A percentile compares a stretch with the other conserved stretches of the same genome.
These are phyloP conservation scores for Rotaria sp. DNA, from an alignment of 2,888 invertebrate species.

Conservation along the genomic window DNA sequence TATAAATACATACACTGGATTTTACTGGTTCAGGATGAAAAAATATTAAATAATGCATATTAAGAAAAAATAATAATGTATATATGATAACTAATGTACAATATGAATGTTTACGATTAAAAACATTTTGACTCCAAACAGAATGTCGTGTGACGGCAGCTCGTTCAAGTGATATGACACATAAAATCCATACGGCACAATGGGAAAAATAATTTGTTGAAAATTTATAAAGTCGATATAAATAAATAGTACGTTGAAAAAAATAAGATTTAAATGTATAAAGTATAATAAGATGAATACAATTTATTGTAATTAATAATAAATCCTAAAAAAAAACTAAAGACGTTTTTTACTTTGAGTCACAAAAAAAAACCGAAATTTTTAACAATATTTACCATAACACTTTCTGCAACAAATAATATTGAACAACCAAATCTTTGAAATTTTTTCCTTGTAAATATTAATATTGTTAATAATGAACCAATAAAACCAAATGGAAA, in stretches of 20 bases:
- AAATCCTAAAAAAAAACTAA: background rate
- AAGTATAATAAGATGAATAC: background rate
- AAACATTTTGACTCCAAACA: slow-evolving; percentile 23
- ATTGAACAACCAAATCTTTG: slow-evolving; percentile 14
- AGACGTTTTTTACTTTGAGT: background rate
- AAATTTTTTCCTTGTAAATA: slow-evolving; percentile 23
- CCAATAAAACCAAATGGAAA: slow-evolving; percentile 24
- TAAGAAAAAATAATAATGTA: background rate
- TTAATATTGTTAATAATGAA: slow-evolving; percentile 13
- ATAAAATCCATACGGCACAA: slow-evolving; percentile 11
- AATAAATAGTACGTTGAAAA: background rate
- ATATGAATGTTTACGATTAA: slow-evolving; percentile 13
- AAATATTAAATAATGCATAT: slow-evolving; percentile 5
- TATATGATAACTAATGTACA: background rate
- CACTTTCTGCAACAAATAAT: slow-evolving; percentile 18
- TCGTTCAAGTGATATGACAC: slow-evolving; percentile 23
- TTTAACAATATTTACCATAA: background rate
- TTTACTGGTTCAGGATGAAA: background rate
- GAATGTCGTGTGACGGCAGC: background rate
- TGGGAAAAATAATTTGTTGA: background rate
- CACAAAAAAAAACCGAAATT: background rate
- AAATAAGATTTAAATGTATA: background rate
- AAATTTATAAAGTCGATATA: slow-evolving; percentile 13
- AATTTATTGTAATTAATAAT: slow-evolving; percentile 10
- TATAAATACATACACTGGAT: background rate